Conservation (phyloP, 2,113 vertebrate species). For the Turdus rufiventris region DNA sequence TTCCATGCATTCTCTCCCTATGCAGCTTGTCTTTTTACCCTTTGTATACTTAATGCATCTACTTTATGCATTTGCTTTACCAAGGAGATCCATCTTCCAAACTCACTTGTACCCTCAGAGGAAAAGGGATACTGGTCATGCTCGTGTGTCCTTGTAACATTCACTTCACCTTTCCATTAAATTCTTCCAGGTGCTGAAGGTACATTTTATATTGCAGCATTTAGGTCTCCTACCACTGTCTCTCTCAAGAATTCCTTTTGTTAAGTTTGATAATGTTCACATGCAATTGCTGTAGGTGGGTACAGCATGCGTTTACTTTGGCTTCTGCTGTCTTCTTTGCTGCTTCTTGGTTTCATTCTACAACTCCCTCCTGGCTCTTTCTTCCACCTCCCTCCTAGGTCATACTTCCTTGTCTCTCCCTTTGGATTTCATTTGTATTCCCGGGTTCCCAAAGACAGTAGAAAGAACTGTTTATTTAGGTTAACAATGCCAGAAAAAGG, state of each 20-base stretch:
- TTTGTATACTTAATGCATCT: neutral
- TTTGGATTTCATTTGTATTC: conserved; percentile 15
- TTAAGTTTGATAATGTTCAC: neutral
- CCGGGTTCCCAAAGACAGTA: neutral
- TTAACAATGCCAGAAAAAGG: neutral
- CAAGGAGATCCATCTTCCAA: neutral
- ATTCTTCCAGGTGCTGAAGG: neutral
- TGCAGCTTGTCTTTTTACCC: neutral
- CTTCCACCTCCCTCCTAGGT: neutral
- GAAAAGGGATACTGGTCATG: neutral
- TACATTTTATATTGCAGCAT: neutral
- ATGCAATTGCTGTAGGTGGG: neutral
- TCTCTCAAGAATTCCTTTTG: neutral
- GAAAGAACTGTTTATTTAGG: neutral
- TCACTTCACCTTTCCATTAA: neutral
- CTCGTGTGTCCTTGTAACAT: neutral
- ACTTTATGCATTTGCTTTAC: neutral
- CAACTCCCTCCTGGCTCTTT: neutral
- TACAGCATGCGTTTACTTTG: neutral
- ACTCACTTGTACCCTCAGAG: neutral
- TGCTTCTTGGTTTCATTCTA: neutral
- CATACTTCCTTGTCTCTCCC: neutral
- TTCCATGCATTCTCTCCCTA: neutral
- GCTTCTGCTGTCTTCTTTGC: neutral
- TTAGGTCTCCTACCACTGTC: neutral